A percentile compares a stretch with the other conserved stretches of the same genome.
Conservation (phyloP, 2,888 invertebrate genomes). For the Drosophila mimetica region DNA sequence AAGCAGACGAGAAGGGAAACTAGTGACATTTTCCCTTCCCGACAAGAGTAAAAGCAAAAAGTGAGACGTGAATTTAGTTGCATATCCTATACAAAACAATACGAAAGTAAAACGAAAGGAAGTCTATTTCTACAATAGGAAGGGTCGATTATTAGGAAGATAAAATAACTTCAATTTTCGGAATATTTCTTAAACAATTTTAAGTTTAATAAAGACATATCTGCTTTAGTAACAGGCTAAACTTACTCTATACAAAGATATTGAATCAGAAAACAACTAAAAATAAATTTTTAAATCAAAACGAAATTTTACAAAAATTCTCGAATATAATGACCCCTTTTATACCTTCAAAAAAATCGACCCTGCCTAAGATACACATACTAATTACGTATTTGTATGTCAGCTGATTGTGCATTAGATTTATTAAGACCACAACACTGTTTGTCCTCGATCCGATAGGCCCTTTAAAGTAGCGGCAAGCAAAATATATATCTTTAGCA, state of each 20-base stretch:
- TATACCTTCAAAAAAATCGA: constrained; percentile 2
- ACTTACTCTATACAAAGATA: no score
- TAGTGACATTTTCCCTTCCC: background rate
- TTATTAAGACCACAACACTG: constrained; percentile 41
- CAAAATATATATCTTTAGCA: constrained; percentile 15
- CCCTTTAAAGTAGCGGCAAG: constrained; percentile 17
- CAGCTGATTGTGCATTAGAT: constrained; percentile 52
- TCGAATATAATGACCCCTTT: background rate
- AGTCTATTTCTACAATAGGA: constrained; percentile 31
- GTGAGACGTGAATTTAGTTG: constrained; percentile 73
- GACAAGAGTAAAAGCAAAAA: constrained; percentile 18
- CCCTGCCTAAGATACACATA: constrained; percentile 18
- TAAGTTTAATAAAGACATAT: background rate
- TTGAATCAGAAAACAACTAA: background rate
- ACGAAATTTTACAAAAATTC: background rate
- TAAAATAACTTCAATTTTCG: background rate
- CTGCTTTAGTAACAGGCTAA: background rate
- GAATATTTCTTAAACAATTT: background rate
- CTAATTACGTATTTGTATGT: constrained; percentile 24
- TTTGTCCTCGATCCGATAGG: constrained; percentile 46
- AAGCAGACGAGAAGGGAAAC: constrained; percentile 8
- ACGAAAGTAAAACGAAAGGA: constrained; percentile 34
- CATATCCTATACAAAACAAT: constrained; percentile 67
- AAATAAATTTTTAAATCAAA: background rate
- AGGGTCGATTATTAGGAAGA: constrained; percentile 18